A percentile compares a stretch with the other conserved stretches of the same genome.
Evolutionary conservation across 2,888 invertebrate species (phyloP).

Genomic region (Tetanocera ferruginea): DNA sequence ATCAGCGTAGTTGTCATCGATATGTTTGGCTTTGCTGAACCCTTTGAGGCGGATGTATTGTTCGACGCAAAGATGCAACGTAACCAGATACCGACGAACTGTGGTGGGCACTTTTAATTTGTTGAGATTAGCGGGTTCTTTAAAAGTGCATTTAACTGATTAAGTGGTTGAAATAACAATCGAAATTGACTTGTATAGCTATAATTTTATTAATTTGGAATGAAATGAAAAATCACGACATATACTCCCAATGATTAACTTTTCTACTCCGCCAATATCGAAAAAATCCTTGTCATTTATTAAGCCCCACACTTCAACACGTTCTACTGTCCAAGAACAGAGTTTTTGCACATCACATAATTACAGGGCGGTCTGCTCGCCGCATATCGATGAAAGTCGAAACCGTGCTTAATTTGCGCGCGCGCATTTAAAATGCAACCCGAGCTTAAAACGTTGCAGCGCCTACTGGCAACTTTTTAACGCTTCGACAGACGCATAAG

Average conservation of each 20-base stretch:
- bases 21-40: neutral
- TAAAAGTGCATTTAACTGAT: too few species aligned
- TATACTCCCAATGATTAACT: too few species aligned
- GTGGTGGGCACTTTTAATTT: too few species aligned
- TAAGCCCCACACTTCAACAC: too few species aligned
- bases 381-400: neutral
- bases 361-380: neutral
- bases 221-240: too few species aligned
- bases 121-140: too few species aligned
- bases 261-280: too few species aligned
- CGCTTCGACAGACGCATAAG: neutral
- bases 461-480: neutral
- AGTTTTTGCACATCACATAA: neutral
- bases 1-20: constrained; percentile 15
- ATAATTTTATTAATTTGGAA: too few species aligned
- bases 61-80: neutral
- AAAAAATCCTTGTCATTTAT: too few species aligned
- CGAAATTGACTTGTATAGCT: too few species aligned
- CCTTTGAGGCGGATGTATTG: constrained; percentile 1
- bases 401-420: constrained; percentile 7
- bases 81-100: neutral
- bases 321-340: too few species aligned
- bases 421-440: neutral
- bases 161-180: too few species aligned
- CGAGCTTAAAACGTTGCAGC: neutral